A percentile compares a stretch with the other conserved stretches of the same genome.
Conservation (phyloP, 2,888 invertebrate species). For the Ischnura elegans region DNA sequence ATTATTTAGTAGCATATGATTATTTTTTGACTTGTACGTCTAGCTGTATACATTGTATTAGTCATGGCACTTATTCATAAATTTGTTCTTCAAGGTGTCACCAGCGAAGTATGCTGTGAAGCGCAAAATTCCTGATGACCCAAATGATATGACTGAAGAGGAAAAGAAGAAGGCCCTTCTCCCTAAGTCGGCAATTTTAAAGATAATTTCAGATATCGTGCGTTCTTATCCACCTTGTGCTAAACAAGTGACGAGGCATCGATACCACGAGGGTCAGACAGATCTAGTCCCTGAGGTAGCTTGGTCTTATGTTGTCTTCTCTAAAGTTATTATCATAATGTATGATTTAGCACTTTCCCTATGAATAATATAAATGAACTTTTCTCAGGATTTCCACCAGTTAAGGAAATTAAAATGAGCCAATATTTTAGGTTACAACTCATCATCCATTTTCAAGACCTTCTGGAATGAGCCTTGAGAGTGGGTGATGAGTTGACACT, state of each 20-base stretch:
- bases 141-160: constrained; percentile 75
- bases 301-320: not conserved
- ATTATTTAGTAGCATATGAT: no score
- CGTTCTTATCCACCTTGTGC: constrained; percentile 89
- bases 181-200: constrained; percentile 86
- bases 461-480: no score
- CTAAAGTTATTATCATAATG: no score
- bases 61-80: no score
- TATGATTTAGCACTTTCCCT: no score
- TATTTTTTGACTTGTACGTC: no score
- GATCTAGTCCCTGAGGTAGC: constrained; percentile 81
- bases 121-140: constrained; percentile 59
- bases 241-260: constrained; percentile 86
- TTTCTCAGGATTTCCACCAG: no score
- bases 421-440: no score
- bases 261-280: constrained; percentile 82
- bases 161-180: constrained; percentile 83
- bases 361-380: no score
- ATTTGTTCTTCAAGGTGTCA: not conserved
- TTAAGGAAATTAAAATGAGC: no score
- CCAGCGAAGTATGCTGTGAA: constrained; percentile 33
- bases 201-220: constrained; percentile 88
- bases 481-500: no score
- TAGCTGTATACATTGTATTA: not conserved
- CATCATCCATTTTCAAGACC: no score